phyloP scores from a whole-genome alignment of 2,113 vertebrate genomes.

The Nymphicus hollandicus region DNA sequence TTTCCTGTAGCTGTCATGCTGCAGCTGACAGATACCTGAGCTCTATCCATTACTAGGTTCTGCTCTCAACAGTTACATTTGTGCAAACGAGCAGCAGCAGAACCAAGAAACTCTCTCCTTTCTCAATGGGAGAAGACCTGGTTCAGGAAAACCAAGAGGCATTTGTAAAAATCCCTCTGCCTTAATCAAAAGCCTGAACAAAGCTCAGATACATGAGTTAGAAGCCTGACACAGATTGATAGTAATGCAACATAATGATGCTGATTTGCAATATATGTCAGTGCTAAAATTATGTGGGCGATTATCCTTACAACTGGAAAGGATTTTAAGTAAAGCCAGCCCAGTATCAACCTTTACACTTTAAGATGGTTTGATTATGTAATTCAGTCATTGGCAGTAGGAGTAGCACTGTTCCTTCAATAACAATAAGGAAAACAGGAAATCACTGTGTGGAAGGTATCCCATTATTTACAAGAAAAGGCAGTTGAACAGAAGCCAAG shows the following conservation, averaged over 20 bases:
- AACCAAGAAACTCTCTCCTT: background rate
- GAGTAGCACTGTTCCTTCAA: background rate
- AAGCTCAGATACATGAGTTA: background rate
- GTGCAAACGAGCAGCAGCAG: background rate
- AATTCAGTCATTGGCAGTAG: background rate
- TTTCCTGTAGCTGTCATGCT: background rate
- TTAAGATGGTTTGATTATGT: background rate
- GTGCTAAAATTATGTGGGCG: background rate
- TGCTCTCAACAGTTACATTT: background rate
- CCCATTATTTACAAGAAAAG: background rate
- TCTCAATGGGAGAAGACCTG: background rate
- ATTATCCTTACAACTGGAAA: background rate
- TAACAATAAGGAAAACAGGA: background rate
- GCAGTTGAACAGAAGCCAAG: background rate
- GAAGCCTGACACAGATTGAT: background rate
- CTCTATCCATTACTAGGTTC: background rate
- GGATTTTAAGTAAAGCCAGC: background rate
- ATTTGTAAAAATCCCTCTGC: background rate
- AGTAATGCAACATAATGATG: background rate
- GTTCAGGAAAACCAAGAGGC: background rate
- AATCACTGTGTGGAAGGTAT: slow-evolving; percentile 3
- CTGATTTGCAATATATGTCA: background rate
- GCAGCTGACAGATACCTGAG: background rate
- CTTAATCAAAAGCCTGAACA: background rate
- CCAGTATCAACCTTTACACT: background rate